Evolutionary conservation across 2,888 invertebrate species (phyloP).

Genomic region (Osmoderma eremita): DNA sequence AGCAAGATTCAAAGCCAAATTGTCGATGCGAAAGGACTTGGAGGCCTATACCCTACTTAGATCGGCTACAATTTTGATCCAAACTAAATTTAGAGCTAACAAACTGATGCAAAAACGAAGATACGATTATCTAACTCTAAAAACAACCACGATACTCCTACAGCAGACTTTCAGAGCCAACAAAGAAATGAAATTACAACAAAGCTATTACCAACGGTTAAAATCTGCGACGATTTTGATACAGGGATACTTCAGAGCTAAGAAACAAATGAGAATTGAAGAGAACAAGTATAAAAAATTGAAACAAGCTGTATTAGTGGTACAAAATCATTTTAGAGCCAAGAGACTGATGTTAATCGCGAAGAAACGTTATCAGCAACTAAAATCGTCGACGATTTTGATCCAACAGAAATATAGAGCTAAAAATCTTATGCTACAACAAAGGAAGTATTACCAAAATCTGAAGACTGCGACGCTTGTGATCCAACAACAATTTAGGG

Average conservation of each 20-base stretch:
- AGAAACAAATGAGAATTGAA: slow-evolving; percentile 48
- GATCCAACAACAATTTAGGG: slow-evolving; percentile 50
- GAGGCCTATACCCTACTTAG: slow-evolving; percentile 47
- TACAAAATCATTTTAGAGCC: slow-evolving; percentile 57
- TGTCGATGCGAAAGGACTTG: slow-evolving; percentile 42
- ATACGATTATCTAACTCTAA: slow-evolving; percentile 60
- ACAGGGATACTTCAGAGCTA: slow-evolving; percentile 52
- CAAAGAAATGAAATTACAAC: slow-evolving; percentile 57
- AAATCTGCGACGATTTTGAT: slow-evolving; percentile 57
- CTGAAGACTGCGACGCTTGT: slow-evolving; percentile 53
- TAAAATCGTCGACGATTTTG: slow-evolving; percentile 52
- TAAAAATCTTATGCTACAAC: slow-evolving; percentile 39
- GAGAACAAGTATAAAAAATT: slow-evolving; percentile 36
- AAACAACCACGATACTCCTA: slow-evolving; percentile 51
- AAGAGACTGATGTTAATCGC: slow-evolving; percentile 61
- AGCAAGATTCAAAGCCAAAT: slow-evolving; percentile 58
- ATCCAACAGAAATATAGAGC: not conserved
- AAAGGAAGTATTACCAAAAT: not conserved
- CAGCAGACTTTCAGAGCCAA: slow-evolving; percentile 53
- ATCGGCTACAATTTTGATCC: slow-evolving; percentile 63
- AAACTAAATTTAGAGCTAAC: slow-evolving; percentile 66
- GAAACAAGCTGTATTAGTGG: too few species aligned
- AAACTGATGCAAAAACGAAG: slow-evolving; percentile 61
- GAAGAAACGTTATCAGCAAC: slow-evolving; percentile 53
- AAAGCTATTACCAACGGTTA: slow-evolving; percentile 54